Evolutionary conservation across 2,113 vertebrate species (phyloP), one percentile per base, ranked within the genome.

Genomic region (Gallinago media): DNA sequence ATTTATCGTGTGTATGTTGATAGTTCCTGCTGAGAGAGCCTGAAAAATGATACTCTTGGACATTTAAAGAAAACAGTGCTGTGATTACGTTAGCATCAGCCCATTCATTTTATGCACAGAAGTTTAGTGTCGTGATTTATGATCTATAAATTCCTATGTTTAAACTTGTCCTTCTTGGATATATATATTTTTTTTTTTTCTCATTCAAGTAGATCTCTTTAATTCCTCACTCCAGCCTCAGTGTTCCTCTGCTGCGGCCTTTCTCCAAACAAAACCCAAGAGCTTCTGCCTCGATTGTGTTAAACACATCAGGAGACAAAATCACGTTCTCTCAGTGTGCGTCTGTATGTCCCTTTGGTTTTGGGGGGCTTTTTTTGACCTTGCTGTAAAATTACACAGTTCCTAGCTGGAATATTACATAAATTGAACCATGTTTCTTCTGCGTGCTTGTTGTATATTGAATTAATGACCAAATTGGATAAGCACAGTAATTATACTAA

Each of bases 41-140:
- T 94, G 92, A 94, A 93, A 97, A 97, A 91, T 27, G 12, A 90
- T 50, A 26, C 46, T 47, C 59, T 38, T 68, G 88, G 85, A 95
- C 88, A 72, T 85, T 66, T 58, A 76, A 93, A 80, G 86, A 65
- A 97, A 95, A 93, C 92, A 68, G 15, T 46, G 82, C 36, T 88
- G 83, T 93, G 81, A 91, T 93, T 78, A 63, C 3, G 17, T 85
- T 94, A 84, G 82, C 73, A 70, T 93, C 96, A 90, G 70, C 85
- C 59, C 89, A 73, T 97, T 96, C 68, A 38, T 95, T 97, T 91
- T 44, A 4, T 9, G 66, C 83, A 59, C 90, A 81, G 78, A 91
- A 95, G 92, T 85, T 81, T 40, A 42, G 67, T 9, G n/a, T 89
- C 3, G 4, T 87, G 96, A 93, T 95, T 96, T 82, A 76, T 78